Evolutionary conservation across 1,140 invertebrate genomes (phyloP).

Genomic region (Halictus rubicundus): DNA sequence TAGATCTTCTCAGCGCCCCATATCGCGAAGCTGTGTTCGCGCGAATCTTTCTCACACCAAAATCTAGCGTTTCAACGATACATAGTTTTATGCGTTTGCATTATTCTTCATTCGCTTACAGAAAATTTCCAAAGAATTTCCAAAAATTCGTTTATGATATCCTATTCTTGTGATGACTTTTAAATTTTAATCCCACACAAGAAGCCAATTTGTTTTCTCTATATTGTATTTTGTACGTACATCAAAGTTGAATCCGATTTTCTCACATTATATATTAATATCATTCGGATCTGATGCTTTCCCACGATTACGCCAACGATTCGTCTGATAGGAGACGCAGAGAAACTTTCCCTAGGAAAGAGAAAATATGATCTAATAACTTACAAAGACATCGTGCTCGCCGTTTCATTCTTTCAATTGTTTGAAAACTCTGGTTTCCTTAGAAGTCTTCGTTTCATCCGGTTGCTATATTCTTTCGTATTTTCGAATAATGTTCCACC

Average conservation of each 20-base stretch:
- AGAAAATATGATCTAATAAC: constrained; percentile 40
- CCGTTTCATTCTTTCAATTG: too few relatives aligned
- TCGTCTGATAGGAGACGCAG: neutral
- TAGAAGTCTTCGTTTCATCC: too few relatives aligned
- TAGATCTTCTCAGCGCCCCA: too few relatives aligned
- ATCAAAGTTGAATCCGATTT: neutral
- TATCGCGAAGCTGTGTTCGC: neutral
- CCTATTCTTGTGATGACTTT: too few relatives aligned
- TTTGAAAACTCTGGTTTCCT: too few relatives aligned
- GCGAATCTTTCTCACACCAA: constrained; percentile 8
- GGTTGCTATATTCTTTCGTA: too few relatives aligned
- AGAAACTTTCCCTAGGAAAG: constrained; percentile 48
- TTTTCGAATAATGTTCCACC: too few relatives aligned
- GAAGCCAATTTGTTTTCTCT: neutral
- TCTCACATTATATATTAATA: constrained; percentile 22
- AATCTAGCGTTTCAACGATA: too few relatives aligned
- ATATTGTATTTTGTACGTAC: neutral
- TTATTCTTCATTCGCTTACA: too few relatives aligned
- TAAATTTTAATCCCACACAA: neutral
- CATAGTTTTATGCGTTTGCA: too few relatives aligned
- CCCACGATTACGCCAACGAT: constrained; percentile 18
- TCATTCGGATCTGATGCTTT: constrained; percentile 24
- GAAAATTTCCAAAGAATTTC: too few relatives aligned
- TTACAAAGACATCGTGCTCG: constrained; percentile 7
- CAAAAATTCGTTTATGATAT: too few relatives aligned